Percentiles rank a stretch among this genome's conserved stretches.
phyloP scores from a whole-genome alignment of 1,140 invertebrate genomes.

The Hormaphis cornu region DNA sequence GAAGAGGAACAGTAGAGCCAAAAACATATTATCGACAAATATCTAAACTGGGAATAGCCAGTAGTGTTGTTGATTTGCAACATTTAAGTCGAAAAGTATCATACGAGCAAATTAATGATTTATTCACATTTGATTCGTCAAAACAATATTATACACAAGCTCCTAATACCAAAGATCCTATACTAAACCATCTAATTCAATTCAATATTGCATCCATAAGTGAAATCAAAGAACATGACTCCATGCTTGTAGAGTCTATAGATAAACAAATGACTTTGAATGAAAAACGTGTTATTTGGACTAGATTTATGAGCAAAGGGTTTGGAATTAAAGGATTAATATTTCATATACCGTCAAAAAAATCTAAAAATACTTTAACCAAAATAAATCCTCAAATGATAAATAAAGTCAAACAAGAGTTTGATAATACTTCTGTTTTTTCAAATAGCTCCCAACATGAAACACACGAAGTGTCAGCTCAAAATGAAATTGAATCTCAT shows the following conservation, averaged over 20 bases:
- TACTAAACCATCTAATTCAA: constrained; percentile 4
- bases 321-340: neutral
- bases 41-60: constrained; percentile 23
- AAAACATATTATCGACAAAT: constrained; percentile 33
- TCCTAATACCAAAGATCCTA: constrained; percentile 1
- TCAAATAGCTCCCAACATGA: neutral
- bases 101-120: constrained; percentile 15
- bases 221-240: constrained; percentile 23
- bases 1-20: constrained; percentile 33
- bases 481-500: neutral
- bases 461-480: no score
- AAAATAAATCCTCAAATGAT: neutral
- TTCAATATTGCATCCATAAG: neutral
- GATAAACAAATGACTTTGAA: neutral
- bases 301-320: neutral
- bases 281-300: neutral
- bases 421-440: neutral
- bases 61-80: constrained; percentile 31
- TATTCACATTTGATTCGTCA: constrained; percentile 21
- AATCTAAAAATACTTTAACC: neutral
- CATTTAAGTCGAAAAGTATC: constrained; percentile 18
- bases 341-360: neutral
- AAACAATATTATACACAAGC: neutral
- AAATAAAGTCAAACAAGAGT: neutral
- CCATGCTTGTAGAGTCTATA: neutral